phyloP scores from a whole-genome alignment of 2,888 invertebrate genomes.

The Caenorhabditis sp. region DNA sequence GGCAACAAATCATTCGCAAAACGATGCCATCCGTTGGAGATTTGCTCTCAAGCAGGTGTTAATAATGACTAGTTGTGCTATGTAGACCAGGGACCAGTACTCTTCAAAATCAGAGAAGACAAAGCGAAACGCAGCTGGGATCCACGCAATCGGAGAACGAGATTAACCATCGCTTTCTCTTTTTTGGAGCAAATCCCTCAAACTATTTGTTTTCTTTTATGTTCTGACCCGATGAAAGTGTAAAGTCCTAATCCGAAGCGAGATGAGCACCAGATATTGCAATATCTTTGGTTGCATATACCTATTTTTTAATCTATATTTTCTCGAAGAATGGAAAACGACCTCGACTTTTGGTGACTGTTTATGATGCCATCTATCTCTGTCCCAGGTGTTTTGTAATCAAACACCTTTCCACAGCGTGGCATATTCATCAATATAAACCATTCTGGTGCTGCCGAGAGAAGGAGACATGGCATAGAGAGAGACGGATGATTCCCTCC shows the following conservation, averaged over 20 bases:
- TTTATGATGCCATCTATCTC: constrained; percentile 6
- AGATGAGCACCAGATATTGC: neutral
- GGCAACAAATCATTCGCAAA: constrained; percentile 3
- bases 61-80: constrained; percentile 41
- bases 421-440: constrained; percentile 3
- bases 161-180: neutral
- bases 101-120: constrained; percentile 30
- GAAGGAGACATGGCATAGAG: neutral
- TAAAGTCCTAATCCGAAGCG: neutral
- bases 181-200: neutral
- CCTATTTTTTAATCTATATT: no score
- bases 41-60: constrained; percentile 37
- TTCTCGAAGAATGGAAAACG: constrained; percentile 32
- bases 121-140: constrained; percentile 33
- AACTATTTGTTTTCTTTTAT: neutral
- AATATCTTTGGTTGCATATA: no score
- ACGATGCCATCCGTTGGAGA: neutral
- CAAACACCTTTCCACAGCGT: constrained; percentile 23
- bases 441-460: no score
- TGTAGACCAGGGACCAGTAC: no score
- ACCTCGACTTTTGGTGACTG: constrained; percentile 8
- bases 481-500: neutral
- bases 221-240: neutral
- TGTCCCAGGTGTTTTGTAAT: constrained; percentile 4
- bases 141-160: constrained; percentile 5